A percentile compares a stretch with the other conserved stretches of the same genome.
These are phyloP conservation scores for Mythimna lalbum DNA, from an alignment of 2,888 invertebrate species.

Conservation along the genomic window DNA sequence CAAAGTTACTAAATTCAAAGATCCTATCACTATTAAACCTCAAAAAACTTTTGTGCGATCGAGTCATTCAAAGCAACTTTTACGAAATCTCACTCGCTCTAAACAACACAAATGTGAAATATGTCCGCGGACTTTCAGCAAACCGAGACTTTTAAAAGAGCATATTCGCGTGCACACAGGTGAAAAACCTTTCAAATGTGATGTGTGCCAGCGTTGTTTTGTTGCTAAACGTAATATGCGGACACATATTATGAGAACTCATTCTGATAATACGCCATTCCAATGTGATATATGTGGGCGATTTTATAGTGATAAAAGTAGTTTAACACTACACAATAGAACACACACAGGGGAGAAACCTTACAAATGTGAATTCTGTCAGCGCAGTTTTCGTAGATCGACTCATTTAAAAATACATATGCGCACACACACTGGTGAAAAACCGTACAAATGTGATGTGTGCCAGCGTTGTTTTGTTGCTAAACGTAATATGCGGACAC, in stretches of 20 bases:
- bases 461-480: not conserved
- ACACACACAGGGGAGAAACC: conserved; percentile 23
- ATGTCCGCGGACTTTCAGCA: not conserved
- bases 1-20: not conserved
- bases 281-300: conserved; percentile 2
- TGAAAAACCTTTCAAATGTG: not conserved
- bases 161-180: not conserved
- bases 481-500: not conserved
- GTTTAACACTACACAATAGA: not conserved
- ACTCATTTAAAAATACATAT: conserved; percentile 10
- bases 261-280: not conserved
- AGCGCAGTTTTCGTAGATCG: conserved; percentile 18
- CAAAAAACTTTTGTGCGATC: not conserved
- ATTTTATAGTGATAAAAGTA: not conserved
- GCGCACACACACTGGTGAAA: conserved; percentile 26
- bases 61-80: not conserved
- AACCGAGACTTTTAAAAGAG: not conserved
- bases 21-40: not conserved
- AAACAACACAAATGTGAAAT: not conserved
- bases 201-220: conserved; percentile 3
- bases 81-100: not conserved
- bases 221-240: not conserved
- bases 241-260: not conserved
- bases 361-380: conserved; percentile 19
- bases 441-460: conserved; percentile 11